Evolutionary conservation across 2,888 invertebrate genomes (phyloP).

Genomic region (Tineola bisselliella): DNA sequence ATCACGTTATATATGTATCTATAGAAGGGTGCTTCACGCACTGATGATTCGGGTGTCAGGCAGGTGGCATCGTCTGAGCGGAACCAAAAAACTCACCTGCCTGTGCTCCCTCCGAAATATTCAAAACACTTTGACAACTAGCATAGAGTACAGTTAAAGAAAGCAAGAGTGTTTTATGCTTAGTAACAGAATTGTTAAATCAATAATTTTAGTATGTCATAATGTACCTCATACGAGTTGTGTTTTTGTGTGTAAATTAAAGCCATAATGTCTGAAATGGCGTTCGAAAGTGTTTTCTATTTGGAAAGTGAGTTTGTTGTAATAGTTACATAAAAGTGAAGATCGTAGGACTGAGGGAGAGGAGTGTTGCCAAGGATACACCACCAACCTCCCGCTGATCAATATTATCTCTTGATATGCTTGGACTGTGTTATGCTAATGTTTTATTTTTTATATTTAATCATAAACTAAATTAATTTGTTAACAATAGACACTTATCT

Average conservation of each 20-base stretch:
- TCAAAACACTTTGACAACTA: conserved; percentile 17
- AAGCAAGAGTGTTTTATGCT: background rate
- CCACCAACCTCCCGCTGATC: conserved; percentile 29
- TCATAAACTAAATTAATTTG: background rate
- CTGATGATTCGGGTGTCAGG: conserved; percentile 23
- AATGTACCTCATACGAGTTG: background rate
- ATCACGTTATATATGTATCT: conserved; percentile 14
- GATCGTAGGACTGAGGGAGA: conserved; percentile 30
- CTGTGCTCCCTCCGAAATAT: conserved; percentile 33
- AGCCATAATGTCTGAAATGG: conserved; percentile 58
- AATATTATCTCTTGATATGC: conserved; percentile 58
- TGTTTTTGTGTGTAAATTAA: background rate
- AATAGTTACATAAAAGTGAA: conserved; percentile 31
- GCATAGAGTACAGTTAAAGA: background rate
- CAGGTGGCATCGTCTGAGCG: conserved; percentile 52
- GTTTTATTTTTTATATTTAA: conserved; percentile 17
- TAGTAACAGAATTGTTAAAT: conserved; percentile 2
- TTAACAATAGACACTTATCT: too few relatives aligned
- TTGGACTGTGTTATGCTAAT: conserved; percentile 58
- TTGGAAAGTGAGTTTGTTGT: conserved; percentile 59
- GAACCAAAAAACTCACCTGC: conserved; percentile 48
- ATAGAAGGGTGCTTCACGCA: conserved; percentile 4
- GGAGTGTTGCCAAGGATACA: conserved; percentile 52
- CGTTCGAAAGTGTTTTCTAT: conserved; percentile 63
- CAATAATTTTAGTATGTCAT: background rate